Conservation (phyloP, 2,888 invertebrate species). For the Ennomos erosarius region DNA sequence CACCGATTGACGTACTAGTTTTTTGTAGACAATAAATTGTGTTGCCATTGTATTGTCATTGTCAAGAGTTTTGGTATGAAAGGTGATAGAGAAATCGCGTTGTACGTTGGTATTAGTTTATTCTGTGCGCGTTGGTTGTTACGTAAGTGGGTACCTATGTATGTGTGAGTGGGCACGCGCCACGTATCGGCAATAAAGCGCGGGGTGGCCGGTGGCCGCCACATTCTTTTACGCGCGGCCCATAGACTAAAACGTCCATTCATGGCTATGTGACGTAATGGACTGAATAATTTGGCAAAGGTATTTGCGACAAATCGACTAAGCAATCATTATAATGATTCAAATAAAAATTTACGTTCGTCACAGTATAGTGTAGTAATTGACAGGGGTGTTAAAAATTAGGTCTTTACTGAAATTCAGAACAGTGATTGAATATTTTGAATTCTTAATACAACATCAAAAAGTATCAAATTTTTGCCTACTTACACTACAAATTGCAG, state of each 20-base stretch:
- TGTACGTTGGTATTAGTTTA: conserved; percentile 54
- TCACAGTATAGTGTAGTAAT: no score
- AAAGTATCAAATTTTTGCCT: no score
- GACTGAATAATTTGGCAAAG: conserved; percentile 19
- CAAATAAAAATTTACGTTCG: no score
- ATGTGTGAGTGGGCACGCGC: conserved; percentile 68
- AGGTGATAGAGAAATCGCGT: conserved; percentile 79
- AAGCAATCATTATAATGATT: no score
- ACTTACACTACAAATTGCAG: no score
- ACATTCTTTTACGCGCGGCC: conserved; percentile 68
- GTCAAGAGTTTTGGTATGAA: conserved; percentile 54
- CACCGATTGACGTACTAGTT: conserved; percentile 41
- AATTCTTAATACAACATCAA: no score
- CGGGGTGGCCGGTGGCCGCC: conserved; percentile 69
- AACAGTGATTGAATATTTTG: no score
- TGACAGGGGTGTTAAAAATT: no score
- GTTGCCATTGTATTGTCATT: conserved; percentile 60
- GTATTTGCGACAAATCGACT: no score
- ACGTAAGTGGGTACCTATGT: conserved; percentile 62
- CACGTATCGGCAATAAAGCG: conserved; percentile 68
- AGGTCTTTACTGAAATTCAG: no score
- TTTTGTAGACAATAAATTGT: conserved; percentile 60
- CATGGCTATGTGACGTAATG: conserved; percentile 29
- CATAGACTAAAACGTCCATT: conserved; percentile 55
- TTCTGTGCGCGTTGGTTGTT: conserved; percentile 74